These are phyloP conservation scores for Tholera decimalis DNA, from an alignment of 2,888 invertebrate genomes.

Conservation along the genomic window DNA sequence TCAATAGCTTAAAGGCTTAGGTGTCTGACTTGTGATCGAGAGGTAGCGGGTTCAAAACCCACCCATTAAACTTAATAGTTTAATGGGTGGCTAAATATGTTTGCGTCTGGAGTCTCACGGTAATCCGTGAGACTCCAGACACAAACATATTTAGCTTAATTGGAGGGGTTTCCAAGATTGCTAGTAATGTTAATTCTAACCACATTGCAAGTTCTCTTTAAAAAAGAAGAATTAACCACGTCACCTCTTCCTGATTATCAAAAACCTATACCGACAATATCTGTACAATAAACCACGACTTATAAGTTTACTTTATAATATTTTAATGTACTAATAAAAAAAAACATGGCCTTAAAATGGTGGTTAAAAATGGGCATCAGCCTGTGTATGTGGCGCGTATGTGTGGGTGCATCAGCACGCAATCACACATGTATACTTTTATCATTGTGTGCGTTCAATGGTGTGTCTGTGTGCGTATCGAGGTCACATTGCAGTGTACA, in stretches of 20 bases:
- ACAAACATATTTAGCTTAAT: too few relatives aligned
- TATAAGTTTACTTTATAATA: conserved; percentile 65
- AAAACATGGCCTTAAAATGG: conserved; percentile 57
- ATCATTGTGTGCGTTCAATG: conserved; percentile 66
- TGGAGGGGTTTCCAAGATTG: too few relatives aligned
- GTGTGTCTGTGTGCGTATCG: conserved; percentile 80
- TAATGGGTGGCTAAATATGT: too few relatives aligned
- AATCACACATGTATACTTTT: conserved; percentile 66
- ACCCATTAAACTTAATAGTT: too few relatives aligned
- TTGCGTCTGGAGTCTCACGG: too few relatives aligned
- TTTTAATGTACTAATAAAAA: conserved; percentile 64
- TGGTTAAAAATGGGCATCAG: conserved; percentile 65
- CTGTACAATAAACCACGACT: conserved; percentile 66
- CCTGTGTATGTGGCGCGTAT: conserved; percentile 75
- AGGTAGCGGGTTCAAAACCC: too few relatives aligned
- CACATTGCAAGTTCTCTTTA: too few relatives aligned
- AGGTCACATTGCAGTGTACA: conserved; percentile 86
- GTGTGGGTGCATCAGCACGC: conserved; percentile 75
- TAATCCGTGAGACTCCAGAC: too few relatives aligned
- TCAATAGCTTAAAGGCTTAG: too few relatives aligned
- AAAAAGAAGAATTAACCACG: too few relatives aligned
- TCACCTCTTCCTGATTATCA: conserved; percentile 60
- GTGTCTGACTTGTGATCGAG: too few relatives aligned
- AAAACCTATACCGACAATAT: conserved; percentile 56
- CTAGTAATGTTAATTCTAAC: too few relatives aligned